phyloP scores from a whole-genome alignment of 2,113 vertebrate genomes.

The Coreoperca whiteheadi region DNA sequence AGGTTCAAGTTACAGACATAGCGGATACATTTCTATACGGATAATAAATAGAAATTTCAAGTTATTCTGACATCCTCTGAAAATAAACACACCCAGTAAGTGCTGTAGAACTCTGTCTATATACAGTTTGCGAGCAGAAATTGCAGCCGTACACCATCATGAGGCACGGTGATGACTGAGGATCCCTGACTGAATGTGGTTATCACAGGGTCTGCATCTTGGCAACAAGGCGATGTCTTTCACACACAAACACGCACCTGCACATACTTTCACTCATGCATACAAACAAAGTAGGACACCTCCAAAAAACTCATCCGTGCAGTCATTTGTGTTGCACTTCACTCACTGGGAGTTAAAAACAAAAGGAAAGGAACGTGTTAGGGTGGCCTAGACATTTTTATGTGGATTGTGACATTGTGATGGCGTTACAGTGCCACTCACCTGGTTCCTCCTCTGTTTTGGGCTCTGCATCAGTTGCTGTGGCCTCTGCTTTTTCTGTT shows the following conservation, averaged over 20 bases:
- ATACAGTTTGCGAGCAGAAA: slow-evolving; percentile 43
- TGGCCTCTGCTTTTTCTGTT: slow-evolving; percentile 39
- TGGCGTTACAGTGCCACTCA: slow-evolving; percentile 23
- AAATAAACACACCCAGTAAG: slow-evolving; percentile 35
- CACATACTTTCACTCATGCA: slow-evolving; percentile 36
- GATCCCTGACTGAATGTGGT: slow-evolving; percentile 46
- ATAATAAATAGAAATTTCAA: slow-evolving; percentile 53
- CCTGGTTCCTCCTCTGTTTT: slow-evolving; percentile 59
- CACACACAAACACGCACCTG: slow-evolving; percentile 12
- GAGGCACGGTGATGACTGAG: slow-evolving; percentile 73
- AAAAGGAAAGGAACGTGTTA: slow-evolving; percentile 1
- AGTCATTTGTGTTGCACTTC: slow-evolving; percentile 25
- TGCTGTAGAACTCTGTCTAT: slow-evolving; percentile 36
- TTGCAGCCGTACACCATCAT: slow-evolving; percentile 28
- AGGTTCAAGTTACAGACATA: slow-evolving; percentile 21
- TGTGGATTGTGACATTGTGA: background rate
- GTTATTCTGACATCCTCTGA: slow-evolving; percentile 13
- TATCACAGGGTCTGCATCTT: slow-evolving; percentile 74
- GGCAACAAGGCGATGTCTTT: slow-evolving; percentile 76
- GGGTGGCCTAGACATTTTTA: background rate
- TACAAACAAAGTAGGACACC: slow-evolving; percentile 23
- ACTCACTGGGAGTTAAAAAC: slow-evolving; percentile 75
- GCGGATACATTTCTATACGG: slow-evolving; percentile 21
- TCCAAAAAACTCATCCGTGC: slow-evolving; percentile 30
- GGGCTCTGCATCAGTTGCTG: slow-evolving; percentile 54